Conservation (phyloP, 2,113 vertebrate genomes). For the Microtus montanus region DNA sequence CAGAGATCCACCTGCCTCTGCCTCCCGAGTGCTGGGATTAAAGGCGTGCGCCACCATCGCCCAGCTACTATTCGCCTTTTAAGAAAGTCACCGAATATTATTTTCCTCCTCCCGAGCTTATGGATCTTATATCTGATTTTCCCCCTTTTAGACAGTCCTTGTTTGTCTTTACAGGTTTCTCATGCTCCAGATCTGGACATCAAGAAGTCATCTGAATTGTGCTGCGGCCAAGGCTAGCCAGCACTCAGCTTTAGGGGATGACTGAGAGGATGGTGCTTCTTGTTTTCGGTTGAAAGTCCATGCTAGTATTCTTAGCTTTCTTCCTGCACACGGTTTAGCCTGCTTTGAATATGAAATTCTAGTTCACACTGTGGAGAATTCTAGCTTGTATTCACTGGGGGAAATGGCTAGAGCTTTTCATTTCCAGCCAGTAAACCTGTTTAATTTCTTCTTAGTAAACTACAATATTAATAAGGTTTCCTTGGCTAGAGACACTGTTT, state of each 20-base stretch:
- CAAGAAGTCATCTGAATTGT: neutral
- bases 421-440: neutral
- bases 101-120: neutral
- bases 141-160: neutral
- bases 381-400: neutral
- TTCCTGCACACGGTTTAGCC: neutral
- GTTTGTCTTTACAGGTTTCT: neutral
- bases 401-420: constrained; percentile 4
- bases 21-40: no score
- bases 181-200: neutral
- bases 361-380: neutral
- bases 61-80: neutral
- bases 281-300: neutral
- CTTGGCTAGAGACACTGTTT: neutral
- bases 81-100: neutral
- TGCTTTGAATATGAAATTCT: constrained; percentile 31
- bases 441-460: constrained; percentile 34
- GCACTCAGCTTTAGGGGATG: neutral
- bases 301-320: neutral
- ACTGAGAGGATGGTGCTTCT: neutral
- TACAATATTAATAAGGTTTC: neutral
- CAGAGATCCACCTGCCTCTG: no score
- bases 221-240: neutral
- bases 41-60: no score
- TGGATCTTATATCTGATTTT: neutral